These are phyloP conservation scores for Mustela nigripes DNA, from an alignment of 2,113 vertebrate genomes.

Conservation along the genomic window DNA sequence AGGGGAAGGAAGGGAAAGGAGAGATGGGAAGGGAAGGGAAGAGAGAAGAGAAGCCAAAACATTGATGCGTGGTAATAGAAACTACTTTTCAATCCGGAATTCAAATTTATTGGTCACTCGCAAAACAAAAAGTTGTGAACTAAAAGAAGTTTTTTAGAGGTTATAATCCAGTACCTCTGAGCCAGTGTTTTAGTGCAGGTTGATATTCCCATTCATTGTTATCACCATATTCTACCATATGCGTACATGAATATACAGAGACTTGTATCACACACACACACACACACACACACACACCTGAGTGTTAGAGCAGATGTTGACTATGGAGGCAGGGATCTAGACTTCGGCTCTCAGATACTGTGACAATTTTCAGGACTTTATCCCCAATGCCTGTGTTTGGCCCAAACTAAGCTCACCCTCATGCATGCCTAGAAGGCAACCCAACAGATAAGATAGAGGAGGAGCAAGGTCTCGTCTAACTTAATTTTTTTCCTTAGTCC, in stretches of 20 bases:
- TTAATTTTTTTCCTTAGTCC: background rate
- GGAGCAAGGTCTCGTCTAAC: background rate
- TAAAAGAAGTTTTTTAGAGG: background rate
- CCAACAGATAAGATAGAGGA: background rate
- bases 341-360: background rate
- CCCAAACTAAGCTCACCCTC: background rate
- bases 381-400: background rate
- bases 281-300: background rate
- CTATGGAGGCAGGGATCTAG: background rate
- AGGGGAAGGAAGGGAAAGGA: too few species aligned
- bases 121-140: background rate
- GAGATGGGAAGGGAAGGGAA: too few species aligned
- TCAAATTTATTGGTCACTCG: background rate
- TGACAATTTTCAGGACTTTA: background rate
- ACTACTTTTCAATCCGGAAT: constrained; percentile 20
- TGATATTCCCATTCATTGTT: constrained; percentile 19
- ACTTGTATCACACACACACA: background rate
- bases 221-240: background rate
- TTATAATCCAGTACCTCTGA: background rate
- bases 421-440: background rate
- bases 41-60: background rate
- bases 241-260: background rate
- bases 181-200: background rate
- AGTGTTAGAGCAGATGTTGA: background rate
- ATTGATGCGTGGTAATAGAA: background rate